These are phyloP conservation scores for Drosophila hamatofila DNA, from an alignment of 2,888 invertebrate genomes.

Conservation along the genomic window DNA sequence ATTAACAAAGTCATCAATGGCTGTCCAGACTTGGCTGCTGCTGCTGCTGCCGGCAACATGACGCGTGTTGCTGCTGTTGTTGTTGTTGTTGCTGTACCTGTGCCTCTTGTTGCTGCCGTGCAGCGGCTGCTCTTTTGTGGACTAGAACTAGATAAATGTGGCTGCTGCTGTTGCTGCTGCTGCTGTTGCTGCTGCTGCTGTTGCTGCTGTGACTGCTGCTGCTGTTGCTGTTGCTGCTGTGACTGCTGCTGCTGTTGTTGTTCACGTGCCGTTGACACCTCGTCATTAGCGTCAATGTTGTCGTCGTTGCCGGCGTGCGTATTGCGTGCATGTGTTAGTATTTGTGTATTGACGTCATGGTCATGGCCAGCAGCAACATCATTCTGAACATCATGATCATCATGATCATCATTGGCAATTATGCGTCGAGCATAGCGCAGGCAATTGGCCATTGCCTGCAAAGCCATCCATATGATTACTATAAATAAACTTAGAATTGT, in stretches of 20 bases:
- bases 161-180: constrained; percentile 43
- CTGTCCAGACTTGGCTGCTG: constrained; percentile 58
- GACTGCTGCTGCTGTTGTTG: constrained; percentile 47
- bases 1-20: constrained; percentile 83
- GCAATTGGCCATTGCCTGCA: constrained; percentile 67
- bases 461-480: constrained; percentile 74
- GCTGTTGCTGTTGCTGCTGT: constrained; percentile 12
- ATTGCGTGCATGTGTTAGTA: constrained; percentile 27
- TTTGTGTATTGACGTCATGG: constrained; percentile 66
- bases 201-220: constrained; percentile 41
- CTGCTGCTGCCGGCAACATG: constrained; percentile 44
- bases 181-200: constrained; percentile 15
- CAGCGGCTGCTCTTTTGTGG: constrained; percentile 53
- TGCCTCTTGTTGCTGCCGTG: constrained; percentile 34
- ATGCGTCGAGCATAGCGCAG: constrained; percentile 49
- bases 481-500: constrained; percentile 81
- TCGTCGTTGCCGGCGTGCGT: constrained; percentile 46
- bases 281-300: constrained; percentile 71
- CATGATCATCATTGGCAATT: constrained; percentile 39
- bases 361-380: constrained; percentile 49
- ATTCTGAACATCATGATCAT: neutral
- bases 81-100: constrained; percentile 31
- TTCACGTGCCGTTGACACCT: constrained; percentile 82
- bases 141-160: constrained; percentile 71
- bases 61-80: constrained; percentile 31